phyloP scores from a whole-genome alignment of 2,797 vertebrate genomes.

The Galaxias olidus region DNA sequence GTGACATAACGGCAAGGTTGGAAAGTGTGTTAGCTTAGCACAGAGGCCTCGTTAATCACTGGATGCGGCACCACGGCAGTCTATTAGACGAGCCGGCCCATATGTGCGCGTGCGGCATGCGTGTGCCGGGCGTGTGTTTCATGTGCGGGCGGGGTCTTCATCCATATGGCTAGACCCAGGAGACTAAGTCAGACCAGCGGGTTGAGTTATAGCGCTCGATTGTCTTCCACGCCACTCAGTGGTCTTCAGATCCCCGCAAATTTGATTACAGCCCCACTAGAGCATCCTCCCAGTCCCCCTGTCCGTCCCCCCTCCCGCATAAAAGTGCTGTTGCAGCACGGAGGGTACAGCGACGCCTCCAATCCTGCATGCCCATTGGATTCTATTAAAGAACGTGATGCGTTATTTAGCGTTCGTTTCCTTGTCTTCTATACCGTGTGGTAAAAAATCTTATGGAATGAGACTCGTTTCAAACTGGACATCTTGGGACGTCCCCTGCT shows the following conservation, averaged over 20 bases:
- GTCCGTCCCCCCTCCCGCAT: background rate
- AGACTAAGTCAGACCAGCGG: constrained; percentile 39
- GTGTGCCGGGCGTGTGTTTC: background rate
- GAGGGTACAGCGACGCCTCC: constrained; percentile 9
- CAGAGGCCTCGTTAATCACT: background rate
- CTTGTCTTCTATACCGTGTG: background rate
- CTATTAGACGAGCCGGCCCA: background rate
- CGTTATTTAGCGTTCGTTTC: background rate
- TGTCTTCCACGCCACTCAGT: constrained; percentile 37
- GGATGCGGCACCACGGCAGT: background rate
- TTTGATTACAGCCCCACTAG: constrained; percentile 37
- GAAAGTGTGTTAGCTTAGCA: background rate
- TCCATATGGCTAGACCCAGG: constrained; percentile 40
- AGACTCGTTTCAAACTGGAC: constrained; percentile 12
- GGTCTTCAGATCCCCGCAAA: constrained; percentile 32
- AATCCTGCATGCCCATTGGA: constrained; percentile 33
- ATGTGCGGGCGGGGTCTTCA: background rate
- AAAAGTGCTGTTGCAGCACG: constrained; percentile 29
- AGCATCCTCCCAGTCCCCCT: constrained; percentile 13
- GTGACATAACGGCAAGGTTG: too few relatives aligned
- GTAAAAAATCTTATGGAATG: constrained; percentile 19
- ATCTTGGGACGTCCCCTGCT: constrained; percentile 6
- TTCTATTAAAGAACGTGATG: too few relatives aligned
- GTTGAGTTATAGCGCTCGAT: constrained; percentile 56
- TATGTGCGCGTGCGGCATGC: background rate